A percentile compares a stretch with the other conserved stretches of the same genome.
These are phyloP conservation scores for Camelus dromedarius DNA, from an alignment of 2,113 vertebrate genomes.

Conservation along the genomic window DNA sequence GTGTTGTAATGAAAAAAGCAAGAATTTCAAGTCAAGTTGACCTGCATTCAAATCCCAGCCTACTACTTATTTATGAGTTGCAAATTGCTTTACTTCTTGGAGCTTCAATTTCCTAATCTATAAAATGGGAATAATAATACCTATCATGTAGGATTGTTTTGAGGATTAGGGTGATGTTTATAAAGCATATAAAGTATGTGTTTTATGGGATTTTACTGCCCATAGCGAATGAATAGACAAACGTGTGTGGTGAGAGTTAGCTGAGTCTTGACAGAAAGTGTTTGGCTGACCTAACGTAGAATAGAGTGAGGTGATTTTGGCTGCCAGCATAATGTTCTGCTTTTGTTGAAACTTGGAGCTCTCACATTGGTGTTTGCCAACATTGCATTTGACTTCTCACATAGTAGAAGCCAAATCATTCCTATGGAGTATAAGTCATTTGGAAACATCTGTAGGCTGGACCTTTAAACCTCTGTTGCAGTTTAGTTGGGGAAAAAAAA, in stretches of 20 bases:
- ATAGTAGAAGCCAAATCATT: slow-evolving; percentile 39
- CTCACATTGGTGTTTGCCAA: slow-evolving; percentile 42
- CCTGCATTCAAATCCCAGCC: slow-evolving; percentile 5
- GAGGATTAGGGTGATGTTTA: not conserved
- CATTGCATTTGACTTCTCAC: slow-evolving; percentile 22
- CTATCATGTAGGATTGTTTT: not conserved
- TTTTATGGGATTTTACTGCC: not conserved
- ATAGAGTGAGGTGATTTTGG: not conserved
- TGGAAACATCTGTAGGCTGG: slow-evolving; percentile 38
- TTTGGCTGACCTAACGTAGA: slow-evolving; percentile 31
- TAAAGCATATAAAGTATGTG: not conserved
- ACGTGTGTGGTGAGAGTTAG: slow-evolving; percentile 32
- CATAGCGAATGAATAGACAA: not conserved
- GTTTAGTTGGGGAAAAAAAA: not conserved
- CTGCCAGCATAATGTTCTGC: not conserved
- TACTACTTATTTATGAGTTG: slow-evolving; percentile 45
- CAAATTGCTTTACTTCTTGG: slow-evolving; percentile 9
- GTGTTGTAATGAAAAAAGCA: slow-evolving; percentile 26
- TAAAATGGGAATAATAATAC: slow-evolving; percentile 19
- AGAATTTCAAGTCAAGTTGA: slow-evolving; percentile 47
- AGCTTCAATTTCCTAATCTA: not conserved
- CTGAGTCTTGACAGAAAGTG: not conserved
- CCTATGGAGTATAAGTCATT: slow-evolving; percentile 4
- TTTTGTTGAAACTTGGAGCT: slow-evolving; percentile 64
- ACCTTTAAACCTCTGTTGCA: slow-evolving; percentile 47